phyloP scores from a whole-genome alignment of 2,888 invertebrate genomes.

The Plebejus anna region DNA sequence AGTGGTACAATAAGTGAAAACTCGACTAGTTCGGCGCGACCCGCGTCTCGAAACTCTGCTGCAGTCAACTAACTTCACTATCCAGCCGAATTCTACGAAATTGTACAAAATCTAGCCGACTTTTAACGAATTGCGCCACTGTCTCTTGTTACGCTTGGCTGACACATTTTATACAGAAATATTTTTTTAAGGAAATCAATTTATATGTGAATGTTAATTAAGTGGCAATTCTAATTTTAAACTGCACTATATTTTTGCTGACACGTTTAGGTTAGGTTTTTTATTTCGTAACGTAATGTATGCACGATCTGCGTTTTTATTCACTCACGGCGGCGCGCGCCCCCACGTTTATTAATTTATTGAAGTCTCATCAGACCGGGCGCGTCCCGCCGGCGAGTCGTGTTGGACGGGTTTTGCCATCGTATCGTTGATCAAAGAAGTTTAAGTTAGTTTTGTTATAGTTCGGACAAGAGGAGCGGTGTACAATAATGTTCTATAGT shows the following conservation, averaged over 20 bases:
- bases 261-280: slow-evolving; percentile 73
- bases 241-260: slow-evolving; percentile 78
- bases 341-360: slow-evolving; percentile 59
- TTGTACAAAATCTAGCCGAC: slow-evolving; percentile 31
- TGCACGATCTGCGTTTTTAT: slow-evolving; percentile 78
- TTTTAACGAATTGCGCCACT: slow-evolving; percentile 52
- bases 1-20: slow-evolving; percentile 52
- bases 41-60: background rate
- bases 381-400: slow-evolving; percentile 31
- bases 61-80: background rate
- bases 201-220: slow-evolving; percentile 76
- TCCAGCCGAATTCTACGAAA: background rate
- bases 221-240: slow-evolving; percentile 75
- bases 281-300: slow-evolving; percentile 69
- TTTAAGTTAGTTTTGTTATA: slow-evolving; percentile 50
- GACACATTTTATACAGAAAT: slow-evolving; percentile 78
- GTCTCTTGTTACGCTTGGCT: slow-evolving; percentile 70
- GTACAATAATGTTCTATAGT: slow-evolving; percentile 75
- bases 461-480: slow-evolving; percentile 57
- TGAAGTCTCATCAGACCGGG: slow-evolving; percentile 41
- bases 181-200: slow-evolving; percentile 76
- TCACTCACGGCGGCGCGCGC: slow-evolving; percentile 54
- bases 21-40: slow-evolving; percentile 29
- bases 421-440: slow-evolving; percentile 73
- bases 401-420: slow-evolving; percentile 69